A percentile compares a stretch with the other conserved stretches of the same genome.
Evolutionary conservation across 2,113 vertebrate genomes (phyloP).

Genomic region (Tetrao urogallus): DNA sequence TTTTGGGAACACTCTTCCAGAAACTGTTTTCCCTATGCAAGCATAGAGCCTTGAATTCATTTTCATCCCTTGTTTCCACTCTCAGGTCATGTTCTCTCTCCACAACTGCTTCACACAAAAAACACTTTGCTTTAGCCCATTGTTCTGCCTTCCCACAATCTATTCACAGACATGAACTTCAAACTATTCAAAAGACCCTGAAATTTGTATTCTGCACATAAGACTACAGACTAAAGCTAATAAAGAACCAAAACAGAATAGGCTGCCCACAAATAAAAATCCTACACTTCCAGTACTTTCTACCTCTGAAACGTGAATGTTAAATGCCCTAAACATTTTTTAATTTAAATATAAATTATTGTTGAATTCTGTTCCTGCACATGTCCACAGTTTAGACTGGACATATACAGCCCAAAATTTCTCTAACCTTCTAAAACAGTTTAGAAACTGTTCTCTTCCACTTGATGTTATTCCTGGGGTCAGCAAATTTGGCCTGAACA

Average conservation of each 20-base stretch:
- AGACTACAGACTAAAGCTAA: conserved; percentile 28
- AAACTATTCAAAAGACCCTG: conserved; percentile 43
- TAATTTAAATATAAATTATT: neutral
- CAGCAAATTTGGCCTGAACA: neutral
- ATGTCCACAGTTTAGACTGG: neutral
- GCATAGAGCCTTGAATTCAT: neutral
- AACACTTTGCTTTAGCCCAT: conserved; percentile 41
- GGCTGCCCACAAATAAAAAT: conserved; percentile 10
- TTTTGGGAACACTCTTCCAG: conserved; percentile 12
- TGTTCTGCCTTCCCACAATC: conserved; percentile 55
- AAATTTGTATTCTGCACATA: conserved; percentile 66
- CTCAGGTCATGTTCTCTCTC: conserved; percentile 27
- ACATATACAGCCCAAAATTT: neutral
- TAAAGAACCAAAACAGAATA: conserved; percentile 41
- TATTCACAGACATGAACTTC: conserved; percentile 53
- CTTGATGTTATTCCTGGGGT: neutral
- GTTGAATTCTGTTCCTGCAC: neutral
- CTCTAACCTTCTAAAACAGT: neutral
- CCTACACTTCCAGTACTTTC: neutral
- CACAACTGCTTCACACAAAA: conserved; percentile 43
- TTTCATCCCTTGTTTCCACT: conserved; percentile 37
- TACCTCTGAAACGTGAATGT: neutral
- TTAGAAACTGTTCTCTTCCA: neutral
- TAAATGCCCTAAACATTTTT: neutral
- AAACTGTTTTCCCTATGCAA: conserved; percentile 6